These are phyloP conservation scores for Bactericera cockerelli DNA, from an alignment of 1,140 invertebrate genomes.

Conservation along the genomic window DNA sequence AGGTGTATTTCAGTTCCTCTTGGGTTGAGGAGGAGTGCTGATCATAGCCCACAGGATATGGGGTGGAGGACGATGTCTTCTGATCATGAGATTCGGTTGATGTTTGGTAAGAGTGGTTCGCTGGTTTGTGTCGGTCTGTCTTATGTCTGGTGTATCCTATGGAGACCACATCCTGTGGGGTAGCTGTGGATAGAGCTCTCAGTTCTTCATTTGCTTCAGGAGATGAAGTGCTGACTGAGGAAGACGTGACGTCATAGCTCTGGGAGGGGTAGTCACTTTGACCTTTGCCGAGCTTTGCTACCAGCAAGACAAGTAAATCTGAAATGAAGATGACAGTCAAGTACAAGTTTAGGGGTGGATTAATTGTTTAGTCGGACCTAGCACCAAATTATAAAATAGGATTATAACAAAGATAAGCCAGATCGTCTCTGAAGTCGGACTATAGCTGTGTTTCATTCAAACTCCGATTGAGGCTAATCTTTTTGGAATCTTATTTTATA, in stretches of 20 bases:
- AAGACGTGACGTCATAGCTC: neutral
- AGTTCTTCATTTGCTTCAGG: neutral
- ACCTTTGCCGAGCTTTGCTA: too few species aligned
- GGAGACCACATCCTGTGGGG: neutral
- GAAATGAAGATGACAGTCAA: too few species aligned
- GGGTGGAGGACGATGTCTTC: neutral
- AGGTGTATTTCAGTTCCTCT: neutral
- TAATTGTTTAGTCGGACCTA: too few species aligned
- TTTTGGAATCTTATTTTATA: too few species aligned
- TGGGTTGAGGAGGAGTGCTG: neutral
- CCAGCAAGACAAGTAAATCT: too few species aligned
- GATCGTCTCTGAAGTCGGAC: too few species aligned
- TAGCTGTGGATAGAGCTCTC: neutral
- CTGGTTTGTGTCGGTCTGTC: neutral
- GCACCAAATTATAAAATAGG: too few species aligned
- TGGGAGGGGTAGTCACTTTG: neutral
- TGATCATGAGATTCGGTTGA: neutral
- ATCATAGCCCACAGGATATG: conserved; percentile 1
- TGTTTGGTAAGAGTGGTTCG: neutral
- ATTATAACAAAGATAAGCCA: too few species aligned
- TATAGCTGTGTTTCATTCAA: too few species aligned
- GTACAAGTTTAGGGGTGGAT: too few species aligned
- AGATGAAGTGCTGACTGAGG: neutral
- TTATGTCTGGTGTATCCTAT: neutral
- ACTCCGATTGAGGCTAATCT: too few species aligned